Base-by-base conservation (phyloP, 2,113 vertebrate genomes). In the Prunella fulvescens region DNA sequence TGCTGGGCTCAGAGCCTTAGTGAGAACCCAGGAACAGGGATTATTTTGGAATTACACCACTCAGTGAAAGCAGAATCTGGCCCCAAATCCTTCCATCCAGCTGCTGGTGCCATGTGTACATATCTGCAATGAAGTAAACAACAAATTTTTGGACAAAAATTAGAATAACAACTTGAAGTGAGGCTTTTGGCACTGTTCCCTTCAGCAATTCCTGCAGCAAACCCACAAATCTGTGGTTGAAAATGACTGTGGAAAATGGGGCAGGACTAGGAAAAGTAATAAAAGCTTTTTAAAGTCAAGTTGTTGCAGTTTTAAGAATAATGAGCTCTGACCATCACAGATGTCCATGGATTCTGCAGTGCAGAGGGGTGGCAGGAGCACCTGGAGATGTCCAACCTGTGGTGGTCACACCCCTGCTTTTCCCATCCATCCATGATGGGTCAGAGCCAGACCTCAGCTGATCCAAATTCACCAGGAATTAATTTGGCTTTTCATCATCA, bases 321-420 rank as follows among this genome's bases (percentile, higher is more conserved):
- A 18, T 0, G 26, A 53, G 65, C 71, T 37, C 51, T 74, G 71
- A 16, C 50, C 40, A 44, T 5, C 40, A 6, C 10, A 11, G 9
- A 15, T 7, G 6, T 26, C 35, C 8, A 1, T 2, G 51, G 76
- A 22, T 44, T 44, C 15, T 31, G 14, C 47, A 22, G 70, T 1
- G 17, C 12, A 9, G 4, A 29, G 24, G 57, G 7, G 2, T 0
- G 18, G 57, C 0, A 37, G 57, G 2, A 79, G n/a, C 37, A 35
- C 26, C 56, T 57, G 65, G 48, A 74, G 47, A n/a, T 2, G 1
- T 6, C 16, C 69, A 31, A 0, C 16, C 4, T 14, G 47, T 4
- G 35, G 1, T 14, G 48, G 12, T 17, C 61, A 50, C 51, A 31
- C 18, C 71, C 82, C 51, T 48, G 67, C 25, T 79, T 24, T 3